Conservation (phyloP, 2,113 vertebrate genomes). For the Callaeas wilsoni region DNA sequence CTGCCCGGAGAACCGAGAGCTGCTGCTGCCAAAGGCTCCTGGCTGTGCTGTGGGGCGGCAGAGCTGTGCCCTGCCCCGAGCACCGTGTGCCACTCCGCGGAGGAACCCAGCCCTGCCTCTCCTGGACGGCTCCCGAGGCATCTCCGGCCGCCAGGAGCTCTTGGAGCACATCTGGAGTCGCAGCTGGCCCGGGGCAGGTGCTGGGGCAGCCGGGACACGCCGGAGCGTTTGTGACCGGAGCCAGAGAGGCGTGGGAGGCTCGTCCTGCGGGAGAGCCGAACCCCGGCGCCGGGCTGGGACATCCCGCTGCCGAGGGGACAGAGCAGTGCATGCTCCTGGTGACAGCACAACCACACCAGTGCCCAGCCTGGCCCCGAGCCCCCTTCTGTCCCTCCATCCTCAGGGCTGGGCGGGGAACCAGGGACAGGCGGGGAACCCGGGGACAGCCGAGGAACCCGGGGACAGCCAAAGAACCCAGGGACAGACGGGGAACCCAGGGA, state of each 20-base stretch:
- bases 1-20: neutral
- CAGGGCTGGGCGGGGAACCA: neutral
- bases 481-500: neutral
- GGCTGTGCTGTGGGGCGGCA: neutral
- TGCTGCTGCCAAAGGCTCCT: neutral
- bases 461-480: neutral
- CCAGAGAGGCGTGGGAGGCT: neutral
- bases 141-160: neutral
- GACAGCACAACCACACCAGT: neutral
- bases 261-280: neutral
- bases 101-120: neutral
- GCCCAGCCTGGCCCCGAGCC: neutral
- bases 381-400: neutral
- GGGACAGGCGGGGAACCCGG: neutral
- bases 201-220: neutral
- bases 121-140: neutral
- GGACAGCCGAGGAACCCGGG: neutral
- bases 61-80: neutral
- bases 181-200: neutral
- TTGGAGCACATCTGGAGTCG: neutral
- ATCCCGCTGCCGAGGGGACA: neutral
- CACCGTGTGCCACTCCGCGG: neutral
- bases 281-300: neutral
- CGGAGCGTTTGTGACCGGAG: neutral
- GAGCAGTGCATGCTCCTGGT: neutral